phyloP scores from a whole-genome alignment of 2,113 vertebrate genomes.

The Rousettus leschenaultii region DNA sequence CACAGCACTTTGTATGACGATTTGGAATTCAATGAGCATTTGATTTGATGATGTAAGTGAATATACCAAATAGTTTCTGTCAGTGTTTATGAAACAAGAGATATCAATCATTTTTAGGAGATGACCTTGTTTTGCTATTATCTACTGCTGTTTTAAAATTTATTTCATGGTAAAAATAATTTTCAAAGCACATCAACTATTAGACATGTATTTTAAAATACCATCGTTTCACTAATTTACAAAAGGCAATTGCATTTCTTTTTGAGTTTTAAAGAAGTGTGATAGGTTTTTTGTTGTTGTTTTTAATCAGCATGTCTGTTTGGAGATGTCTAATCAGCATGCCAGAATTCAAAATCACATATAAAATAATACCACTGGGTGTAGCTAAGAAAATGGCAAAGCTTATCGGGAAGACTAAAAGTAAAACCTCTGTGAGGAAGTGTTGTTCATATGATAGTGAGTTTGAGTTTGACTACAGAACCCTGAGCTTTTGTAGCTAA shows the following conservation, averaged over 20 bases:
- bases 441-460: neutral
- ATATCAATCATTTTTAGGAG: neutral
- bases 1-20: neutral
- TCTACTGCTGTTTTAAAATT: constrained; percentile 5
- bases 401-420: neutral
- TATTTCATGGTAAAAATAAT: neutral
- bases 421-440: neutral
- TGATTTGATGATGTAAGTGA: neutral
- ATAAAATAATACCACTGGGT: neutral
- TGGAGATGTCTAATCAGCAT: neutral
- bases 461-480: neutral
- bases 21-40: neutral
- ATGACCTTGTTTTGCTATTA: constrained; percentile 22
- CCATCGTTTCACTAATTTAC: neutral
- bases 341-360: neutral
- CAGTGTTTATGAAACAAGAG: neutral
- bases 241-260: neutral
- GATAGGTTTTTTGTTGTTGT: neutral
- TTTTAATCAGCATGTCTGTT: neutral
- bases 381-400: neutral
- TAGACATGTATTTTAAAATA: constrained; percentile 10
- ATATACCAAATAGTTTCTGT: neutral
- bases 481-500: neutral
- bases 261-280: neutral
- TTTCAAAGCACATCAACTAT: neutral